Evolutionary conservation across 2,888 invertebrate species (phyloP).

Genomic region (Athalia circularis): DNA sequence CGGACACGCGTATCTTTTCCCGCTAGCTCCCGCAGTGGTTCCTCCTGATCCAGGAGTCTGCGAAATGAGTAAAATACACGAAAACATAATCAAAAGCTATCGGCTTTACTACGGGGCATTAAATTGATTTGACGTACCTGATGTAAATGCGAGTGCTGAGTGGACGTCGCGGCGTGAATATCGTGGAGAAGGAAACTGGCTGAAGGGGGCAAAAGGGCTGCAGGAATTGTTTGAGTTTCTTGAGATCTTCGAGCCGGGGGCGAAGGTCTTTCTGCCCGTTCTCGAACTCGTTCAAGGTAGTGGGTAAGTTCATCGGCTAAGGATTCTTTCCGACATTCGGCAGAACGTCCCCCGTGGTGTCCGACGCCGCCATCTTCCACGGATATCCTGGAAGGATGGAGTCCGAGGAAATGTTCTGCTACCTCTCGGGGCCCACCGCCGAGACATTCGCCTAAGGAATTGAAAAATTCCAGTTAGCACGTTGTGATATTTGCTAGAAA

Average conservation of each 20-base stretch:
- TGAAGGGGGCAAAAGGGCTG: constrained; percentile 63
- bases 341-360: constrained; percentile 55
- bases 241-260: constrained; percentile 70
- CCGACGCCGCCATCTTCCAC: constrained; percentile 63
- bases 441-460: constrained; percentile 66
- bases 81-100: too few relatives aligned
- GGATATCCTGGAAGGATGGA: constrained; percentile 66
- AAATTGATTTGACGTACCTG: constrained; percentile 58
- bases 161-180: constrained; percentile 62
- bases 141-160: constrained; percentile 67
- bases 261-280: constrained; percentile 67
- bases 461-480: background rate
- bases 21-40: constrained; percentile 62
- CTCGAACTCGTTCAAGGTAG: constrained; percentile 69
- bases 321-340: constrained; percentile 34
- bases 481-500: constrained; percentile 26
- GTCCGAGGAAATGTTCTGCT: constrained; percentile 70
- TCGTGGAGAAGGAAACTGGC: constrained; percentile 68
- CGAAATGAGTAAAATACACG: background rate
- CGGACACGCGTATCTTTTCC: constrained; percentile 88
- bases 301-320: constrained; percentile 64
- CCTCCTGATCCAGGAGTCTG: constrained; percentile 37
- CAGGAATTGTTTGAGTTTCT: constrained; percentile 70
- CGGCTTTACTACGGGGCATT: too few relatives aligned
- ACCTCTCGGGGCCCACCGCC: constrained; percentile 68